phyloP scores from a whole-genome alignment of 2,113 vertebrate species.

The Cisticola juncidis region DNA sequence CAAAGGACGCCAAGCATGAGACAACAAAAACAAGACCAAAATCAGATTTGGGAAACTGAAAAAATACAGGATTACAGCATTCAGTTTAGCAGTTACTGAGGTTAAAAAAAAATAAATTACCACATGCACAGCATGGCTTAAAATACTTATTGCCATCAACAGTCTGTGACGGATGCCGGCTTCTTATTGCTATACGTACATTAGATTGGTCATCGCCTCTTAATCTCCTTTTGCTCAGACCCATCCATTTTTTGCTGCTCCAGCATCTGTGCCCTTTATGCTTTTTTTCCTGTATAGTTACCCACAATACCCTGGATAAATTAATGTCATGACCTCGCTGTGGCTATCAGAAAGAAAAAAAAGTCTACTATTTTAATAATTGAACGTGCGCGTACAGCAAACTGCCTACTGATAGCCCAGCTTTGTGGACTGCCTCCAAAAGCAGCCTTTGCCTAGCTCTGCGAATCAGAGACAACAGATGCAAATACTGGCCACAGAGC shows the following conservation, averaged over 20 bases:
- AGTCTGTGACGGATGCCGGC: slow-evolving; percentile 34
- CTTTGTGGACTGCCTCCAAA: slow-evolving; percentile 48
- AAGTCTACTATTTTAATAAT: slow-evolving; percentile 74
- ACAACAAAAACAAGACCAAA: slow-evolving; percentile 30
- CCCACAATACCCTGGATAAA: slow-evolving; percentile 74
- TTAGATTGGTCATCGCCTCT: slow-evolving; percentile 59
- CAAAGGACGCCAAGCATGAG: slow-evolving; percentile 8
- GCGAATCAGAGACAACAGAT: slow-evolving; percentile 62
- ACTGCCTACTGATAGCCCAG: slow-evolving; percentile 60
- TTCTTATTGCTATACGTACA: slow-evolving; percentile 54
- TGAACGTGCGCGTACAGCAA: slow-evolving; percentile 67
- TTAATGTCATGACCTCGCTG: slow-evolving; percentile 74
- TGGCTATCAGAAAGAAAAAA: slow-evolving; percentile 68
- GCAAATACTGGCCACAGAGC: slow-evolving; percentile 52
- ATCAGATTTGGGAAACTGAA: slow-evolving; percentile 49
- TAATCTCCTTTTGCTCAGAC: slow-evolving; percentile 69
- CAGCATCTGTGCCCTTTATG: slow-evolving; percentile 63
- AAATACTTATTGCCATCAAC: slow-evolving; percentile 58
- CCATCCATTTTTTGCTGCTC: slow-evolving; percentile 66
- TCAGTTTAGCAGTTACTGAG: slow-evolving; percentile 31
- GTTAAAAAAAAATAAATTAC: slow-evolving; percentile 7
- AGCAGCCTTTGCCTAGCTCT: slow-evolving; percentile 28
- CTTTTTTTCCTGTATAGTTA: slow-evolving; percentile 66
- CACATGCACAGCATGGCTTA: slow-evolving; percentile 33
- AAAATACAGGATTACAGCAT: slow-evolving; percentile 13